phyloP scores from a whole-genome alignment of 2,888 invertebrate genomes.

The Eupithecia pulchellata region DNA sequence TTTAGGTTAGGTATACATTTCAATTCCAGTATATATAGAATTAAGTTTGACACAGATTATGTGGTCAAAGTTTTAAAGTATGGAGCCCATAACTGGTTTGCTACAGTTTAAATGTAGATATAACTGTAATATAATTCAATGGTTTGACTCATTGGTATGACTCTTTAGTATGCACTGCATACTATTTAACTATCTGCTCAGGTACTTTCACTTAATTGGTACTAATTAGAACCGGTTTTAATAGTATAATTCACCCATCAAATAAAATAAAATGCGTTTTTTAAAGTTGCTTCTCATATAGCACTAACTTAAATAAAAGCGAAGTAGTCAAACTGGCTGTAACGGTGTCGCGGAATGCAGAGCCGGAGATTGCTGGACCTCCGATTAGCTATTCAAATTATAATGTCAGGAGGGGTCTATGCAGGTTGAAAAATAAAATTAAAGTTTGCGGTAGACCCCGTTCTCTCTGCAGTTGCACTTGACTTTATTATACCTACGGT shows the following conservation, averaged over 20 bases:
- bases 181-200: not conserved
- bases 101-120: not conserved
- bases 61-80: not conserved
- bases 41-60: not conserved
- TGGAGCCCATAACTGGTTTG: not conserved
- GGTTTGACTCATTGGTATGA: not conserved
- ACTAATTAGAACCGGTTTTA: not conserved
- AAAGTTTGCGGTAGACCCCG: not conserved
- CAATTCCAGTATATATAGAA: not conserved
- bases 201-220: not conserved
- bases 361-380: conserved; percentile 14
- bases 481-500: not conserved
- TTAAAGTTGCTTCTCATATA: conserved; percentile 22
- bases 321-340: conserved; percentile 31
- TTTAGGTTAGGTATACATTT: not conserved
- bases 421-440: conserved; percentile 10
- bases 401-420: conserved; percentile 2
- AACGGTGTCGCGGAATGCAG: conserved; percentile 57
- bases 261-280: not conserved
- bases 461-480: not conserved
- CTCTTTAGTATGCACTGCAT: not conserved
- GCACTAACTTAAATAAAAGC: conserved; percentile 40
- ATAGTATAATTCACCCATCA: not conserved
- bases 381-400: conserved; percentile 18
- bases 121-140: not conserved